Conservation (phyloP, 2,888 invertebrate genomes). For the Mantis religiosa region DNA sequence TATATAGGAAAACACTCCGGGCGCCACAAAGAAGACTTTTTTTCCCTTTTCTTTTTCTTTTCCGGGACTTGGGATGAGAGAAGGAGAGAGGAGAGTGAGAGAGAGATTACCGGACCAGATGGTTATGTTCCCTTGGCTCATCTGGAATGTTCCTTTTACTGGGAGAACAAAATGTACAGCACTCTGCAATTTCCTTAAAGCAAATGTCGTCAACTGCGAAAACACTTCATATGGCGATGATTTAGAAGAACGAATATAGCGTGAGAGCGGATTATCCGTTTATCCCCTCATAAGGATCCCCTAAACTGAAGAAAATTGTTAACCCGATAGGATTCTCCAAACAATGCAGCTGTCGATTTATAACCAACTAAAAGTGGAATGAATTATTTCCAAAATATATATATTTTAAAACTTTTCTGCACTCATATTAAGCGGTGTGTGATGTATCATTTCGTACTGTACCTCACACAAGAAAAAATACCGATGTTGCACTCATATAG, state of each 20-base stretch:
- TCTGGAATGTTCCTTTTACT: neutral
- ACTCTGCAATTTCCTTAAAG: neutral
- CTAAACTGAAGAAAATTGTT: too few relatives aligned
- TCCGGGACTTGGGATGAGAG: neutral
- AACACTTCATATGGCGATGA: too few relatives aligned
- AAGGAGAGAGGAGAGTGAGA: neutral
- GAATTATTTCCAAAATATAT: too few relatives aligned
- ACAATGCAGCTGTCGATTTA: too few relatives aligned
- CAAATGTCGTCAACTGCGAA: neutral
- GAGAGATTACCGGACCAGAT: neutral
- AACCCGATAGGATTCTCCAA: too few relatives aligned
- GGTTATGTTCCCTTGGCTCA: neutral
- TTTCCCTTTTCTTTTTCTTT: neutral
- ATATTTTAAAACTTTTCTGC: too few relatives aligned
- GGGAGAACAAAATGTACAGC: neutral
- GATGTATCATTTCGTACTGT: too few relatives aligned
- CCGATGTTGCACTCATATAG: too few relatives aligned
- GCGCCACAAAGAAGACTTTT: neutral
- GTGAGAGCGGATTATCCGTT: neutral
- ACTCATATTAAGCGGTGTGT: too few relatives aligned
- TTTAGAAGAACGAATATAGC: too few relatives aligned
- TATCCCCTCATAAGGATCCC: neutral
- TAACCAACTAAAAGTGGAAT: too few relatives aligned
- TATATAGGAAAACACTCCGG: neutral
- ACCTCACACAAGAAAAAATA: too few relatives aligned